Base-by-base conservation (phyloP, 2,797 vertebrate species). In the Oreortyx pictus region DNA sequence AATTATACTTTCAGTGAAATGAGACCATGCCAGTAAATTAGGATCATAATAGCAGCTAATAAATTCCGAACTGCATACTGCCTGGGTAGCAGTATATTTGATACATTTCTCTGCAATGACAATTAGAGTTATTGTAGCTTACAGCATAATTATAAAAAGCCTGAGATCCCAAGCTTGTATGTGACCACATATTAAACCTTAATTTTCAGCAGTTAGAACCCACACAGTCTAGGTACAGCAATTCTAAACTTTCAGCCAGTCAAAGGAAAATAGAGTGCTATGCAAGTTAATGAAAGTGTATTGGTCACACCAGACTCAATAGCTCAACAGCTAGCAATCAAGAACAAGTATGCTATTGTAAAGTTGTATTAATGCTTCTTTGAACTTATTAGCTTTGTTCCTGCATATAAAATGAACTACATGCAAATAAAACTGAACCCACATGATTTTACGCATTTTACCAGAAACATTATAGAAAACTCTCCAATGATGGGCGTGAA, bases 1-100 rank as follows among this genome's bases (percentile, higher is more conserved):
- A 96, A 96, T 95, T 96, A 95, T 41, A 90, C 47, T 95, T 95
- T 79, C 86, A 96, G 54, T 52, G 78, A 95, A 82, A 97, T 87
- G 93, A 95, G 65, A 90, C 82, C 89, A 80, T 62, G 50, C 31
- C 68, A 82, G 57, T 90, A 95, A 96, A 95, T 95, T 95, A 94
- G 72, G 24, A 95, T 72, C 65, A 83, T 66, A 94, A 27, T 57
- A 92, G 72, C 43, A 94, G 71, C 62, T 95, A 96, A 92, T 93
- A 88, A 89, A 93, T 91, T 91, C 67, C 49, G 80, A 89, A 89
- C 24, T 50, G 25, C 24, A 52, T 70, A 66, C 83, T 83, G 46
- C 54, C 72, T 14, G 7, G 93, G 64, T 13, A 91, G 31, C 61
- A 41, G 39, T 41, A 41, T 88, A 37, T 77, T 94, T 68, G 70